Conservation (phyloP, 30 jellyfish, hydroid and myxozoan species). For the Cassiopea andromeda region DNA sequence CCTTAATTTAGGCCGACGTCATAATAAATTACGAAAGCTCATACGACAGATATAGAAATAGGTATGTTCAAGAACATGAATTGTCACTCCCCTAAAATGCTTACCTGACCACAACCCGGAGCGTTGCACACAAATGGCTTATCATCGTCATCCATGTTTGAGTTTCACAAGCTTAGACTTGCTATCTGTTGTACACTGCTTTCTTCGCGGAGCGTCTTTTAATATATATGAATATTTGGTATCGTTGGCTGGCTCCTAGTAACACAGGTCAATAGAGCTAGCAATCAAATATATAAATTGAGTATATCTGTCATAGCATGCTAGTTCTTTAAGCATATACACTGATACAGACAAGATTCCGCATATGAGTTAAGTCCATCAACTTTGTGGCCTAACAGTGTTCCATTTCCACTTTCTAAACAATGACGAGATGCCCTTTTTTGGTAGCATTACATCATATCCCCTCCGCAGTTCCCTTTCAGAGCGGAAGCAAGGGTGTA, state of each 20-base stretch:
- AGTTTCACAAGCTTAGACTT: not conserved
- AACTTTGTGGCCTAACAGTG: conserved; percentile 2
- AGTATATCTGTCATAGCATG: not conserved
- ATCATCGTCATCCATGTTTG: conserved; percentile 63
- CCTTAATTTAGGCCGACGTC: conserved; percentile 72
- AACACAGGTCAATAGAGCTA: not conserved
- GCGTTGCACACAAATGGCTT: conserved; percentile 79
- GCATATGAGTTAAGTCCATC: not conserved
- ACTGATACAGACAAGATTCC: not conserved
- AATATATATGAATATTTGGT: no score
- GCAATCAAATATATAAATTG: not conserved
- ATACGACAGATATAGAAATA: not conserved
- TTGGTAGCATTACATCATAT: conserved; percentile 42
- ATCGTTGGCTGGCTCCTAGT: not conserved
- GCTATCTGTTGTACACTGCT: not conserved
- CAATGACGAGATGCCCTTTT: conserved; percentile 68
- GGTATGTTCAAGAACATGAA: not conserved
- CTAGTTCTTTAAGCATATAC: not conserved
- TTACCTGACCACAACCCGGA: conserved; percentile 73
- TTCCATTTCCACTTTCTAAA: conserved; percentile 50
- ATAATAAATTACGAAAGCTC: conserved; percentile 37
- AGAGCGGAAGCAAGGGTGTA: not conserved
- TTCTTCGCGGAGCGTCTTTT: not conserved
- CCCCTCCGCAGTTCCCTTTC: not conserved
- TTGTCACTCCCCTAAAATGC: not conserved